A percentile compares a stretch with the other conserved stretches of the same genome.
Conservation (phyloP, 35 echinoderm and acorn worm genomes). For the Heliocidaris erythrogramma region DNA sequence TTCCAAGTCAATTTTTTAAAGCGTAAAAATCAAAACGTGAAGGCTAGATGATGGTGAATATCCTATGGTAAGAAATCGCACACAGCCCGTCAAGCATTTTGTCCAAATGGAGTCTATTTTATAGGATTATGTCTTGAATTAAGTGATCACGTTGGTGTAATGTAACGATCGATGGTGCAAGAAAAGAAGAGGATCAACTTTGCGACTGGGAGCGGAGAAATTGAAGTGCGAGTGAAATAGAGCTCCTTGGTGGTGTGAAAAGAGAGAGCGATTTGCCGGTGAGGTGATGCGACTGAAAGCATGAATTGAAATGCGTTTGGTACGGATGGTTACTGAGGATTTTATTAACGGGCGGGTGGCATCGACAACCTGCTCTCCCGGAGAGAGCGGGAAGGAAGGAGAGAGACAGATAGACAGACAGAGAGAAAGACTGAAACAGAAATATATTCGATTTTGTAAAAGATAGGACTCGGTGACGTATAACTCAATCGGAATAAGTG, state of each 20-base stretch:
- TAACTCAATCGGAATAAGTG: background rate
- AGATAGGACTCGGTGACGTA: background rate
- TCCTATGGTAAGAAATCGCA: background rate
- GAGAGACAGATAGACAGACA: background rate
- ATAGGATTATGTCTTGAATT: background rate
- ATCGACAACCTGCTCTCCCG: background rate
- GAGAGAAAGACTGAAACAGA: background rate
- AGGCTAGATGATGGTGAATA: background rate
- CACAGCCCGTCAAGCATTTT: background rate
- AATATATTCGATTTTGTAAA: background rate
- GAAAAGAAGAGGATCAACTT: background rate
- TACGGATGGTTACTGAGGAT: background rate
- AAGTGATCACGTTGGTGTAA: background rate
- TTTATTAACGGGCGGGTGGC: background rate
- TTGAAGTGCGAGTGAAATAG: background rate
- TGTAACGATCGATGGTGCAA: background rate
- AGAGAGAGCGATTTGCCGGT: background rate
- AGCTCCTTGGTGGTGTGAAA: background rate
- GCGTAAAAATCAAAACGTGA: background rate
- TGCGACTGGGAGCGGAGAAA: background rate
- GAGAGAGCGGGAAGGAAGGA: background rate
- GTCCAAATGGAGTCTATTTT: background rate
- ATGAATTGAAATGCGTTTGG: background rate
- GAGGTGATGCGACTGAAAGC: background rate
- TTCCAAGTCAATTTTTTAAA: background rate